Percentiles rank a stretch among this genome's conserved stretches.
phyloP scores from a whole-genome alignment of 1,140 invertebrate species.

The Coelopa frigida region DNA sequence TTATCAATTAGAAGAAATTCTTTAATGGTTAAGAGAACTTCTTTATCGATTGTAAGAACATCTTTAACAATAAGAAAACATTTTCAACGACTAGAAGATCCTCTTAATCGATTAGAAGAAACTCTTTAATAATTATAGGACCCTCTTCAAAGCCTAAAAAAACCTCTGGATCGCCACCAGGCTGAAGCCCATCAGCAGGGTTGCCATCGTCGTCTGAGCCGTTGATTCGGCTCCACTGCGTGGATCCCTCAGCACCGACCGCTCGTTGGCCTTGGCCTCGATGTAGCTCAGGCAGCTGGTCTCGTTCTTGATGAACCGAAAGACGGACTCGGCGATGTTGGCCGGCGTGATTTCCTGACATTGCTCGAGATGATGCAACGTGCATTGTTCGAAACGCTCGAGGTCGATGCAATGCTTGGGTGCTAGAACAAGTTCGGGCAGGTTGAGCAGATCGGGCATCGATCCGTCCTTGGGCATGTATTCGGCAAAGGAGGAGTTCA shows the following conservation, averaged over 20 bases:
- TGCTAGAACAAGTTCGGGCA: conserved; percentile 17
- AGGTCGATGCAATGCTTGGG: conserved; percentile 48
- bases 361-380: conserved; percentile 55
- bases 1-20: no score
- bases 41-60: no score
- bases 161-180: no score
- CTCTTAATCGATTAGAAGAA: no score
- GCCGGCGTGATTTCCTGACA: conserved; percentile 67
- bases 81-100: no score
- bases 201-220: no score
- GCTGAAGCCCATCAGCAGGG: no score
- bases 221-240: background rate
- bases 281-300: conserved; percentile 55
- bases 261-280: conserved; percentile 24
- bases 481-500: conserved; percentile 50
- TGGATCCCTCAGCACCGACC: conserved; percentile 20
- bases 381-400: conserved; percentile 54
- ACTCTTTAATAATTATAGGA: no score
- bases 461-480: background rate
- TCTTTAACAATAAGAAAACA: no score
- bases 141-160: no score
- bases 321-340: conserved; percentile 68
- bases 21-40: no score
- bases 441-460: conserved; percentile 28
- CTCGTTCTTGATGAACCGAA: conserved; percentile 61